Conservation (phyloP, 2,113 vertebrate species). For the Isichthys henryi region DNA sequence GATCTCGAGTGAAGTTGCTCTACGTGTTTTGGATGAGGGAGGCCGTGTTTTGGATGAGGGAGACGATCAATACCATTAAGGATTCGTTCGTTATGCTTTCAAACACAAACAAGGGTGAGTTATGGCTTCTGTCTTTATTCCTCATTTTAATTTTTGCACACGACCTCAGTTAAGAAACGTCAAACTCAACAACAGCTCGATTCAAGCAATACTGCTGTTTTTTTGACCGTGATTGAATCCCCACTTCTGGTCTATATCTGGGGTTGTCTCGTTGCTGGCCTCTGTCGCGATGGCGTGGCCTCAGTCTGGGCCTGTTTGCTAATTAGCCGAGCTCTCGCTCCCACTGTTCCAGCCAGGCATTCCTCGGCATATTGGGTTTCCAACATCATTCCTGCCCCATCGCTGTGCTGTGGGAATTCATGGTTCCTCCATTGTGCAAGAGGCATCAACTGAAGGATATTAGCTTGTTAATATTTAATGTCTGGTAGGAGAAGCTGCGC, state of each 20-base stretch:
- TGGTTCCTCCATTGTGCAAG: conserved; percentile 52
- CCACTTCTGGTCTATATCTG: not conserved
- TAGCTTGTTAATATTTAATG: conserved; percentile 76
- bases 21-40: not conserved
- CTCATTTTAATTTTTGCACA: not conserved
- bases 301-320: conserved; percentile 19
- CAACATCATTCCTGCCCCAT: conserved; percentile 44
- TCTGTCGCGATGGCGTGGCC: not conserved
- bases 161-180: not conserved
- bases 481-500: conserved; percentile 50
- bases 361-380: conserved; percentile 55
- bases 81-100: not conserved
- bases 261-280: not conserved
- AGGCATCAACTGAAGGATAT: conserved; percentile 65
- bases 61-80: not conserved
- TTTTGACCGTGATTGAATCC: not conserved
- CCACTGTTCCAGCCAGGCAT: conserved; percentile 51
- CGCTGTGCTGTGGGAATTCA: conserved; percentile 56
- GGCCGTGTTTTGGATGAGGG: not conserved
- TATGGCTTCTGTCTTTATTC: not conserved
- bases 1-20: not conserved
- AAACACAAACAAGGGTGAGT: not conserved
- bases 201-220: not conserved
- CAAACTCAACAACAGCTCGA: not conserved
- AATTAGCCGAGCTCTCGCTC: conserved; percentile 45